Base-by-base conservation (phyloP, 1,140 invertebrate species). In the Drosophila persimilis region DNA sequence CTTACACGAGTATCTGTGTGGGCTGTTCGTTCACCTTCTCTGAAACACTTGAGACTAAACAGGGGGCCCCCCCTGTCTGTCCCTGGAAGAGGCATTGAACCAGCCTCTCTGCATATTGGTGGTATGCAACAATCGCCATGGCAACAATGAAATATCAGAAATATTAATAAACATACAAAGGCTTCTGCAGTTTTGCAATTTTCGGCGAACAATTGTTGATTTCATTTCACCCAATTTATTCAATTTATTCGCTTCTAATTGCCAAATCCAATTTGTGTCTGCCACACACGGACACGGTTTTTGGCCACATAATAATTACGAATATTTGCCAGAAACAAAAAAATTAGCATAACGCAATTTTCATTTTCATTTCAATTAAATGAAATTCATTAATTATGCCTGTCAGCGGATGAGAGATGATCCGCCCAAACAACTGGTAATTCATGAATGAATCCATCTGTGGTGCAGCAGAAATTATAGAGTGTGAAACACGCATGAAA, bases 311-410 rank as follows among this genome's bases (percentile, higher is more conserved):
- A 39, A 63, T 35, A 6, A 47, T 53, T 59, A 26, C 24, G 24
- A 26, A 5, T 26, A 53, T 51, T 58, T 22, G 9, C 6, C 29
- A 24, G 2, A 2, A 39, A 15, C 0, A 15, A 15, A 15, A 39
- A 47, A 61, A 45, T 54, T 39, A 24, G n/a, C 73, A 58, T 51
- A 61, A 29, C 43, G 17, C 20, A 43, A 63, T 74, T 69, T 74
- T 52, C 13, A 63, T 74, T 69, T 74, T 52, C 13, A 59, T 52
- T 70, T 74, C 35, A 63, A 79, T 63, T 54, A 6, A 55, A 57
- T 64, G 53, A 47, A 41, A 64, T 46, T 52, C 64, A 51, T 39
- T 50, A 47, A 79, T 60, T 64, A 52, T 45, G 58, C n/a, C n/a
- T 47, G 44, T 22, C 24, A 69, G 54, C 35, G 17, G 29, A 44